Base-by-base conservation (phyloP, 2,797 vertebrate genomes). In the Onychomys arenicola region DNA sequence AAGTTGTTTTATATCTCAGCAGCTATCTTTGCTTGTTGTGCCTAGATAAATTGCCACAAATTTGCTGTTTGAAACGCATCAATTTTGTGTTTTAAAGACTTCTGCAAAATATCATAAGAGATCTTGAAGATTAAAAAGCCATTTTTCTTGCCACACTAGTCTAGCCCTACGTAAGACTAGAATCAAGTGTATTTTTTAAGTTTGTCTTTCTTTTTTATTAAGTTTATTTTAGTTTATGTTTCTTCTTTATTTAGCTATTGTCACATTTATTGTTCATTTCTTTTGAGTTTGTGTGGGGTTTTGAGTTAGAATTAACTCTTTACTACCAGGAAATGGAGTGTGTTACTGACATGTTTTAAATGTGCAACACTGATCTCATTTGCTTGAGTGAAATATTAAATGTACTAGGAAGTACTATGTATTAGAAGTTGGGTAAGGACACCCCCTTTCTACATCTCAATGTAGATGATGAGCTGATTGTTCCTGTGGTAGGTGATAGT, bases 361-460 rank as follows among this genome's bases (percentile, higher is more conserved):
- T 73, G 6, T 19, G 83, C 23, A 82, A 82, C 19, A 71, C 32
- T 55, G 34, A 2, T 76, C 4, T 84, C 10, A 32, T 77, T 89
- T 93, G 89, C 29, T 37, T 46, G 63, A 73, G 55, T 59, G 89
- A 93, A 84, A 43, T 85, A 78, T 88, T 61, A 92, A 77, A 81
- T 25, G 16, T n/a, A 46, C 23, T 71, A 76, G 52, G 16, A 57
- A 82, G 16, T 59, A 75, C 1, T 93, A 84, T 55, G 21, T 76
- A 40, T 81, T 76, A 78, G 34, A 73, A 71, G 10, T 9, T 21
- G 37, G 37, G 21, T 78, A 84, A 6, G 80, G 16, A 84, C 34
- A 3, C 1, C 5, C 0, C 2, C 73, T 65, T 67, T 90, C 46
- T 76, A 40, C 73, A 29, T 71, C 10, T 16, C 59, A 32, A 49